These are phyloP conservation scores for Esperia sulphurella DNA, from an alignment of 2,888 invertebrate genomes.

Conservation along the genomic window DNA sequence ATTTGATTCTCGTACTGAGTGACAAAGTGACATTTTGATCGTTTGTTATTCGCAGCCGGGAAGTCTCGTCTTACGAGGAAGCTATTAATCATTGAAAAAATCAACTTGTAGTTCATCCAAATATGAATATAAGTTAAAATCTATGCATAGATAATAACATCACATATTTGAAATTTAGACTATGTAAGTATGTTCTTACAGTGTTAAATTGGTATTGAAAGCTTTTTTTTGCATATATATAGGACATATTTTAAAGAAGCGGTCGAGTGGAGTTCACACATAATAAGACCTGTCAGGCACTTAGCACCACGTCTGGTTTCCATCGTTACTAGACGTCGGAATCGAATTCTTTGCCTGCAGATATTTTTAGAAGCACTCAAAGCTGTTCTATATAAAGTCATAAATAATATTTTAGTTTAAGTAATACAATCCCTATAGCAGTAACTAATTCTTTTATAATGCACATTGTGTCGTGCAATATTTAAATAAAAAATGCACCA, in stretches of 20 bases:
- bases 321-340: constrained; percentile 35
- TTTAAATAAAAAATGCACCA: too few relatives aligned
- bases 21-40: constrained; percentile 24
- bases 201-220: neutral
- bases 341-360: constrained; percentile 31
- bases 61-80: constrained; percentile 20
- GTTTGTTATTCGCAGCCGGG: constrained; percentile 21
- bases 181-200: too few relatives aligned
- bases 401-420: too few relatives aligned
- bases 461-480: too few relatives aligned
- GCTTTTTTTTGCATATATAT: neutral
- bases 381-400: constrained; percentile 1
- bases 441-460: too few relatives aligned
- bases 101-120: too few relatives aligned
- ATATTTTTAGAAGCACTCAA: constrained; percentile 35
- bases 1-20: too few relatives aligned
- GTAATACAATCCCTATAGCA: too few relatives aligned
- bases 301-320: constrained; percentile 54
- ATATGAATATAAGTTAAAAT: too few relatives aligned
- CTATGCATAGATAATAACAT: too few relatives aligned
- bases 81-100: constrained; percentile 16
- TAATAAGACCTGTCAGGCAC: constrained; percentile 44
- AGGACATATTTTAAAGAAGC: constrained; percentile 15
- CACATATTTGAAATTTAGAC: too few relatives aligned
- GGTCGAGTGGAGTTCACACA: constrained; percentile 36